phyloP scores from a whole-genome alignment of 2,888 invertebrate species.

The Physocephala rufipes region DNA sequence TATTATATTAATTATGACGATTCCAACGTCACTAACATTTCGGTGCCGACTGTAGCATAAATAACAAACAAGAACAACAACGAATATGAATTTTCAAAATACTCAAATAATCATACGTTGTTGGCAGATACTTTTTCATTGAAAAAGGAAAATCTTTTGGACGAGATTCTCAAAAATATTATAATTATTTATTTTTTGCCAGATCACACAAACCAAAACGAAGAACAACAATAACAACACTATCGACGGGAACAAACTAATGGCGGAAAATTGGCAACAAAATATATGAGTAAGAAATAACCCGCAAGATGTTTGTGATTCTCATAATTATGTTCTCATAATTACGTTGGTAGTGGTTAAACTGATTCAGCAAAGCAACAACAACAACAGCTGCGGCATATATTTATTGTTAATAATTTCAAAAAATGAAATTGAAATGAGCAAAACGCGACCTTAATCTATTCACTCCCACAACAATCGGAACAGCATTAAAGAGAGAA shows the following conservation, averaged over 20 bases:
- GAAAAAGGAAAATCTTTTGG: background rate
- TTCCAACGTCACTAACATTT: background rate
- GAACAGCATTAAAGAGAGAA: conserved; percentile 38
- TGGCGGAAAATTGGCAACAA: conserved; percentile 51
- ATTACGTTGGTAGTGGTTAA: conserved; percentile 17
- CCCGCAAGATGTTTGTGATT: conserved; percentile 50
- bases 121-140: conserved; percentile 55
- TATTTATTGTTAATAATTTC: conserved; percentile 49
- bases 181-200: conserved; percentile 19
- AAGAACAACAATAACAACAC: conserved; percentile 22
- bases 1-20: background rate
- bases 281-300: conserved; percentile 53
- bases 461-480: conserved; percentile 38
- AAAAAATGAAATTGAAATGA: conserved; percentile 20
- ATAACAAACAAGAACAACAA: conserved; percentile 27
- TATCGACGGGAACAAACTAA: conserved; percentile 45
- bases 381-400: conserved; percentile 46
- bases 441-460: conserved; percentile 1
- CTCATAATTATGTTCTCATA: conserved; percentile 26
- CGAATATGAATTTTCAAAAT: conserved; percentile 39
- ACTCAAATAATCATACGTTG: conserved; percentile 37
- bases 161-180: conserved; percentile 19
- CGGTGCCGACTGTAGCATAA: background rate
- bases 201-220: background rate
- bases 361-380: conserved; percentile 43